Conservation (phyloP, 37 sponge, comb jelly and placozoan genomes). For the Halisarca cf. caerulea region DNA sequence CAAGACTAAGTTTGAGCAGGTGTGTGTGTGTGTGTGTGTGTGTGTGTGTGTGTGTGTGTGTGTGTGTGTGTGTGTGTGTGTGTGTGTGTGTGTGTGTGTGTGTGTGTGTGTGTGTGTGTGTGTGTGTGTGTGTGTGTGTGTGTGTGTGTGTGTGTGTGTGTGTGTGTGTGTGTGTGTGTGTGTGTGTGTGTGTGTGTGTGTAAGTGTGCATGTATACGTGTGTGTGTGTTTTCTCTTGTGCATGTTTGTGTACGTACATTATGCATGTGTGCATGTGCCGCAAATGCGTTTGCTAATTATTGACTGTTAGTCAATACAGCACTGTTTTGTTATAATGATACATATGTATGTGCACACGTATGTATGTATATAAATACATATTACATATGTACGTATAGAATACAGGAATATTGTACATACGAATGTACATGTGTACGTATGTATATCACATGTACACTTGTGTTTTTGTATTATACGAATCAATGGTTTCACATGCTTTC, state of each 20-base stretch:
- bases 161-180: background rate
- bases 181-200: background rate
- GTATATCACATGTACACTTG: too few species aligned
- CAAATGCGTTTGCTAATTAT: too few species aligned
- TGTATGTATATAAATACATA: too few species aligned
- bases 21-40: slow-evolving; percentile 16
- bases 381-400: too few species aligned
- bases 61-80: background rate
- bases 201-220: background rate
- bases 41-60: background rate
- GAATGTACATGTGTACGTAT: too few species aligned
- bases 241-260: background rate
- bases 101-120: background rate
- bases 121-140: background rate
- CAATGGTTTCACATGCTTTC: too few species aligned
- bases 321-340: too few species aligned
- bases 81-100: background rate
- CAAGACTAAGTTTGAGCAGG: slow-evolving; percentile 80
- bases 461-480: too few species aligned
- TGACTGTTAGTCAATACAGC: too few species aligned
- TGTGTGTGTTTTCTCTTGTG: background rate
- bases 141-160: background rate
- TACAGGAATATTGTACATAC: too few species aligned
- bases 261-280: background rate
- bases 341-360: background rate